Base-by-base conservation (phyloP, 2,797 vertebrate species). In the Epinephelus awoara region DNA sequence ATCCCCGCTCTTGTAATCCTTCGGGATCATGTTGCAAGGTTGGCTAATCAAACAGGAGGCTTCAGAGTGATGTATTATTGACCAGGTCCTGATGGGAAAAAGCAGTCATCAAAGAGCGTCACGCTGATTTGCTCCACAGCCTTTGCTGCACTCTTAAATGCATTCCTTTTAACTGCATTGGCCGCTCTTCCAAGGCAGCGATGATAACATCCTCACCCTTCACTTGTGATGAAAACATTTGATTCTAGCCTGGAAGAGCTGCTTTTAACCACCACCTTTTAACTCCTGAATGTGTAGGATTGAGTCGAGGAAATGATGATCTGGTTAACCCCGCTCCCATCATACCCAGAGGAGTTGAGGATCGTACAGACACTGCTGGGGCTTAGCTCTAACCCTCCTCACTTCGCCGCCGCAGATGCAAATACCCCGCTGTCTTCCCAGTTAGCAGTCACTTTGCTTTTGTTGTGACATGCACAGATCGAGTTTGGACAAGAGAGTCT, bases 31-130 rank as follows among this genome's bases (percentile, higher is more conserved):
- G 72, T 80, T 83, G 74, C 79, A 80, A 77, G 82, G 82, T 74
- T 77, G 78, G 75, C 82, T 86, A 83, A 89, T 92, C 77, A 89
- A 88, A 86, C 62, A 29, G 66, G 46, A 79, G 69, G 76, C 79
- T 84, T 85, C 81, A 73, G 74, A 62, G 71, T 88, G 84, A 92
- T 88, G 77, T 82, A 84, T 90, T 89, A 91, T 89, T 91, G 90
- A 92, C 82, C 86, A 67, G 79, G 68, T 81, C 50, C 72, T 84
- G 82, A 81, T 86, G 81, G 72, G 69, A 67, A 69, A 75, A 82
- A 67, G 64, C 64, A 55, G 79, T 80, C 83, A 87, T 87, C 85
- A 85, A 85, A 88, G 80, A 75, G 74, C 23, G 71, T 88, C 78
- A 66, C 13, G 23, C 79, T 74, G 72, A 86, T 89, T 84, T 77